These are phyloP conservation scores for Lithobates pipiens DNA, from an alignment of 2,797 vertebrate genomes.

Conservation along the genomic window DNA sequence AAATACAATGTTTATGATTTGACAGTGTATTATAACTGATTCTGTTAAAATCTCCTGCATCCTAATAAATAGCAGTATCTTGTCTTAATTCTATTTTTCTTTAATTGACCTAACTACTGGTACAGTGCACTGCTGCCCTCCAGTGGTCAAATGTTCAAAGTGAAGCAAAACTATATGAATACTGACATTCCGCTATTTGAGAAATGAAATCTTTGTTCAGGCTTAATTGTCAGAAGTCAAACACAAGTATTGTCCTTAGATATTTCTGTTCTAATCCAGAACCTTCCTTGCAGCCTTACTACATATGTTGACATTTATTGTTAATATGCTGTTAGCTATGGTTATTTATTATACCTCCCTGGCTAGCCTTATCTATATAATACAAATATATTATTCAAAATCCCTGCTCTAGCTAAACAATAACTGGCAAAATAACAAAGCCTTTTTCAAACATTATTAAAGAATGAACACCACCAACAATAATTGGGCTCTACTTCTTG, in stretches of 20 bases:
- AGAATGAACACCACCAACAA: background rate
- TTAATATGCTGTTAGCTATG: no score
- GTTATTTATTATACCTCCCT: no score
- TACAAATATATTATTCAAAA: background rate
- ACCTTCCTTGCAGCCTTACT: no score
- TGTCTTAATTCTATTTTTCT: background rate
- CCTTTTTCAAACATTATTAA: background rate
- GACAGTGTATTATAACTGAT: conserved; percentile 2
- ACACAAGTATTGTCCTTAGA: background rate
- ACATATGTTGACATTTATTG: no score
- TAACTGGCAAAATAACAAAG: no score
- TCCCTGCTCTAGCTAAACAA: background rate
- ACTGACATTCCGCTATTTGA: background rate
- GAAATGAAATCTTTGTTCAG: background rate
- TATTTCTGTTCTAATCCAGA: background rate
- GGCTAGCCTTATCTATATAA: no score
- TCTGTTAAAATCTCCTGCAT: conserved; percentile 14
- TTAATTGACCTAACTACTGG: background rate
- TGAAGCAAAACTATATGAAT: background rate
- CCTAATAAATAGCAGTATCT: background rate
- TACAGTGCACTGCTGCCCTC: conserved; percentile 41
- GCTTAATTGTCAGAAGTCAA: no score
- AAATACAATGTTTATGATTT: conserved; percentile 20
- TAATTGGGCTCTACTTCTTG: background rate
- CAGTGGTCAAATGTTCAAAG: background rate